Base-by-base conservation (phyloP, 92 coral and sea anemone species). In the Porites divaricata region DNA sequence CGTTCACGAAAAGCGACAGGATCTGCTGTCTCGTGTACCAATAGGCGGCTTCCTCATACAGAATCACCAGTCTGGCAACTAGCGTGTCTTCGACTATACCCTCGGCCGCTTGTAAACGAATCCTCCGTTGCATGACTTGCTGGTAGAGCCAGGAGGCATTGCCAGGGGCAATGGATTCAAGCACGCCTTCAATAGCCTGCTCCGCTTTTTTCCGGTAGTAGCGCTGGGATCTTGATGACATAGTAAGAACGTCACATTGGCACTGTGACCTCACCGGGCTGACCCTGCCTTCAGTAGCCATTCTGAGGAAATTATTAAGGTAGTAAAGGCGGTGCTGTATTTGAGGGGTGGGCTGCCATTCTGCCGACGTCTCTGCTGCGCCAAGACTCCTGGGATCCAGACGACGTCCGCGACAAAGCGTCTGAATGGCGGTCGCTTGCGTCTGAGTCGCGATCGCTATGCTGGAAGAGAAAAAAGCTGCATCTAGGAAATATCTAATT, bases 251-350 rank as follows among this genome's bases (percentile, higher is more conserved):
- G 63, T 88, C 88, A 50, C 88, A 82, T 26, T 25, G 57, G 69
- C 78, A 68, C 62, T 88, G 85, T 26, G 91, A 88, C 62, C 91
- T 65, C 45, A 88, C 79, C 35, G 91, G 91, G 64, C 87, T 88
- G 68, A 88, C 88, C 49, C 91, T 75, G 13, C 91, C 88, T 5
- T 82, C 84, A 8, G 83, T 22, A 16, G 91, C 13, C 21, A 20
- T 83, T 45, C 77, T 52, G 41, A 83, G 62, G 63, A 74, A 88
- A 63, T 56, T 81, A 56, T 81, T 88, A 10, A 88, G 83, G 63
- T 51, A 13, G 24, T 88, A 76, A 20, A 88, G 91, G 41, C 63
- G 21, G 72, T 83, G 76, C 84, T 76, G 72, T 26, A 88, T 23
- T n/a, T 76, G 88, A 22, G 83, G 88, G 15, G 88, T n/a, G 53